Conservation (phyloP, 2,888 invertebrate genomes). For the Caenorhabditis drosophilae region DNA sequence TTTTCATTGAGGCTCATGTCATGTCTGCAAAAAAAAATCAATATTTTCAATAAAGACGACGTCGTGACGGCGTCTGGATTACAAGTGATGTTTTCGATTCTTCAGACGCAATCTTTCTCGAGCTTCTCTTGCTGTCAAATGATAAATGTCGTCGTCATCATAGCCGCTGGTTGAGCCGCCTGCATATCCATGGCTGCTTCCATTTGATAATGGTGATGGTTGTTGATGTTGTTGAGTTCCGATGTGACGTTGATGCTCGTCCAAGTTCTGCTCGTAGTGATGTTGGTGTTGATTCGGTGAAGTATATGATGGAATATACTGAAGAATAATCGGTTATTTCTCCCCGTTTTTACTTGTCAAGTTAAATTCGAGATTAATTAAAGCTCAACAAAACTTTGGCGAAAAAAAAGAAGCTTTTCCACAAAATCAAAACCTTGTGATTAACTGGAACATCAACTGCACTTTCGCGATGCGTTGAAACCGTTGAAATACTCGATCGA, state of each 20-base stretch:
- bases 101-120: constrained; percentile 58
- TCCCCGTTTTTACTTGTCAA: background rate
- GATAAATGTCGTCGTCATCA: constrained; percentile 60
- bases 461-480: constrained; percentile 35
- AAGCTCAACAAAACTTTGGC: too few relatives aligned
- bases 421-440: constrained; percentile 18
- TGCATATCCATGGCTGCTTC: constrained; percentile 36
- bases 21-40: constrained; percentile 17
- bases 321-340: constrained; percentile 3
- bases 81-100: constrained; percentile 45
- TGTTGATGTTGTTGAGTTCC: constrained; percentile 23
- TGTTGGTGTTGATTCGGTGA: constrained; percentile 19
- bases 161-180: constrained; percentile 28
- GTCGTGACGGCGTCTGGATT: too few relatives aligned
- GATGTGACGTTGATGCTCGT: too few relatives aligned
- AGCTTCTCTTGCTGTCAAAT: constrained; percentile 65
- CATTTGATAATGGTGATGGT: constrained; percentile 36
- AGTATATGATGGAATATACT: constrained; percentile 38
- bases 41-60: constrained; percentile 5
- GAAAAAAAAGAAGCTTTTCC: too few relatives aligned
- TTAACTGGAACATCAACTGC: constrained; percentile 38
- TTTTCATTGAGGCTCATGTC: constrained; percentile 67
- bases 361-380: background rate
- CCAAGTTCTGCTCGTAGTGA: constrained; percentile 23
- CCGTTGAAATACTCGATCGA: constrained; percentile 15